Evolutionary conservation across 2,113 vertebrate genomes (phyloP).

Genomic region (Mola mola): DNA sequence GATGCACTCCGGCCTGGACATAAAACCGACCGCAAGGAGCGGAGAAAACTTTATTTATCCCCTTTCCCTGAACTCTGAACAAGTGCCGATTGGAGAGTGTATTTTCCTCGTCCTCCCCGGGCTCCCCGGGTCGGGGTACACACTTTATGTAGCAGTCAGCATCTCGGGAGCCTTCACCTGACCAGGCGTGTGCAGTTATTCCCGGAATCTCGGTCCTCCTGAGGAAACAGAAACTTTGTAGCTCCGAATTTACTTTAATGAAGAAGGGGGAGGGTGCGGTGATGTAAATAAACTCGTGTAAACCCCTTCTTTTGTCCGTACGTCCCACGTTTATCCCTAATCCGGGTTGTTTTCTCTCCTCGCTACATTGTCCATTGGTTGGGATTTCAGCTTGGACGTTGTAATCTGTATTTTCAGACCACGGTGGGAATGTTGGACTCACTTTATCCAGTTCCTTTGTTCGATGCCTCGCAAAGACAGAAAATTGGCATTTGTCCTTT

Average conservation of each 20-base stretch:
- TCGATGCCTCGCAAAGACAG: conserved; percentile 23
- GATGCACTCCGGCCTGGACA: conserved; percentile 65
- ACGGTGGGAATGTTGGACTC: conserved; percentile 22
- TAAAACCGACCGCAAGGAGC: conserved; percentile 55
- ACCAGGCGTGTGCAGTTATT: too few species aligned
- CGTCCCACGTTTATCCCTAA: conserved; percentile 32
- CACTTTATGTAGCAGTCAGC: too few species aligned
- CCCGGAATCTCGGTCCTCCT: too few species aligned
- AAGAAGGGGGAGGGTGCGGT: conserved; percentile 26
- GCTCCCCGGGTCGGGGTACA: too few species aligned
- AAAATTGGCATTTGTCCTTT: conserved; percentile 51
- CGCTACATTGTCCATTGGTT: conserved; percentile 37
- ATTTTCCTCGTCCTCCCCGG: conserved; percentile 8
- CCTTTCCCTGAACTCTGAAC: conserved; percentile 76
- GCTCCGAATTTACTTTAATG: conserved; percentile 22
- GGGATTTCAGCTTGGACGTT: conserved; percentile 42
- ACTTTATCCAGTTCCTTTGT: conserved; percentile 48
- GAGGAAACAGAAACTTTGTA: conserved; percentile 30
- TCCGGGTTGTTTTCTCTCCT: conserved; percentile 37
- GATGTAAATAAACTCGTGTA: conserved; percentile 56
- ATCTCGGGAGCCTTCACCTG: too few species aligned
- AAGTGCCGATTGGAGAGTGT: conserved; percentile 37
- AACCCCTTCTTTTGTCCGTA: conserved; percentile 24
- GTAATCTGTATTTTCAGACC: conserved; percentile 47
- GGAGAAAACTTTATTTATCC: conserved; percentile 78